A percentile compares a stretch with the other conserved stretches of the same genome.
Evolutionary conservation across 2,113 vertebrate genomes (phyloP).

Genomic region (Phyllopteryx taeniolatus): DNA sequence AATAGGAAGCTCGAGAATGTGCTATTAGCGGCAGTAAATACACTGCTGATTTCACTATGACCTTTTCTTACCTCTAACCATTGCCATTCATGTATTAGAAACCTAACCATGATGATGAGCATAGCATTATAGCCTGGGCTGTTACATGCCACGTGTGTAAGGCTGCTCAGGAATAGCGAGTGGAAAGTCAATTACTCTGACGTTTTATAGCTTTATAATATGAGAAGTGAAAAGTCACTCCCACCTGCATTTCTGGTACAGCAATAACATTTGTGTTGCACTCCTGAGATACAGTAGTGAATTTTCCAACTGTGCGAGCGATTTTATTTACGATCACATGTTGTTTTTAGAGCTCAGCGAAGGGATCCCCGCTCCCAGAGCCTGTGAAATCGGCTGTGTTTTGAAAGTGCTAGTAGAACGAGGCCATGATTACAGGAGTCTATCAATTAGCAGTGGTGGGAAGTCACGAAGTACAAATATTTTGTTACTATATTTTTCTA

Average conservation of each 20-base stretch:
- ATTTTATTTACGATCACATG: conserved; percentile 4
- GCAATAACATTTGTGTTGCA: conserved; percentile 1
- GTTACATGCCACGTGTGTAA: not conserved
- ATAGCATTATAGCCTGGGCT: not conserved
- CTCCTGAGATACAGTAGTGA: not conserved
- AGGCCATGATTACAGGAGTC: not conserved
- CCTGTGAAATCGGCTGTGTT: not conserved
- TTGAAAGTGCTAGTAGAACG: not conserved
- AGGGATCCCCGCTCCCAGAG: not conserved
- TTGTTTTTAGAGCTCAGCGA: conserved; percentile 3
- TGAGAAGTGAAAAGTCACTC: conserved; percentile 2
- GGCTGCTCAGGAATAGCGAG: not conserved
- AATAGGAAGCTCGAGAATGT: conserved; percentile 30
- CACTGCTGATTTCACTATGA: conserved; percentile 44
- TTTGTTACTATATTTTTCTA: not conserved
- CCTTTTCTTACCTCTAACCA: conserved; percentile 38
- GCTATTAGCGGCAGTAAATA: conserved; percentile 51
- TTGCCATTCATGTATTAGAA: conserved; percentile 21
- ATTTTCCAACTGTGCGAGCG: conserved; percentile 2
- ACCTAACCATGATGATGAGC: conserved; percentile 19
- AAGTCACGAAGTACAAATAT: not conserved
- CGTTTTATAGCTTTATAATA: not conserved
- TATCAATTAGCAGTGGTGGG: not conserved
- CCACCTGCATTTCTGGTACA: not conserved
- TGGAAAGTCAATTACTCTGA: not conserved